A percentile compares a stretch with the other conserved stretches of the same genome.
phyloP scores from a whole-genome alignment of 1,140 invertebrate genomes.

The Meloidogyne hapla region DNA sequence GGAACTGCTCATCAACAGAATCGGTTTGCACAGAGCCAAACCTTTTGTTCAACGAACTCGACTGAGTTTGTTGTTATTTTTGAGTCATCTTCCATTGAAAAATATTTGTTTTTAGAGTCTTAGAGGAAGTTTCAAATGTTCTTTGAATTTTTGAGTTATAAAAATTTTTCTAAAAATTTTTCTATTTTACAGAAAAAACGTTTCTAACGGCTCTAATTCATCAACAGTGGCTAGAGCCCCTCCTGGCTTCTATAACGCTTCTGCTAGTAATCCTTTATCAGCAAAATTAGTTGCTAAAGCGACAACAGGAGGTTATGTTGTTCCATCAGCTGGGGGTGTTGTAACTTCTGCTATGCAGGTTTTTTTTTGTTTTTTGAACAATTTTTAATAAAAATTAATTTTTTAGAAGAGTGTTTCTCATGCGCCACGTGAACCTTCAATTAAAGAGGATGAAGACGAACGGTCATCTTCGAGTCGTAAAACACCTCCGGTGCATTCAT shows the following conservation, averaged over 20 bases:
- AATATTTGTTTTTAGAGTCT: not conserved
- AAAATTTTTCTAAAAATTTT: not conserved
- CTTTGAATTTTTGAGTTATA: too few relatives aligned
- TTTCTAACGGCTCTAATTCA: slow-evolving; percentile 36
- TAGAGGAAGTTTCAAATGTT: too few relatives aligned
- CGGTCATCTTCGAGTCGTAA: slow-evolving; percentile 20
- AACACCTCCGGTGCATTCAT: not conserved
- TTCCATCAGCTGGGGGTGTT: not conserved
- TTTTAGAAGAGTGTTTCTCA: slow-evolving; percentile 58
- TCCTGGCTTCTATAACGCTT: slow-evolving; percentile 14
- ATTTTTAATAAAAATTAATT: not conserved
- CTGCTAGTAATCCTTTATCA: slow-evolving; percentile 33
- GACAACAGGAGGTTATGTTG: slow-evolving; percentile 8
- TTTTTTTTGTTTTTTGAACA: slow-evolving; percentile 5
- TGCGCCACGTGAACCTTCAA: slow-evolving; percentile 59
- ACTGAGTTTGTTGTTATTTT: too few relatives aligned
- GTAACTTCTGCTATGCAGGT: slow-evolving; percentile 41
- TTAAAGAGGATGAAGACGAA: slow-evolving; percentile 63
- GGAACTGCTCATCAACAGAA: slow-evolving; percentile 34
- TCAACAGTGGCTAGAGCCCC: slow-evolving; percentile 33
- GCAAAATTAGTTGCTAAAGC: slow-evolving; percentile 50
- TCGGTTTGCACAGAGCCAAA: slow-evolving; percentile 18
- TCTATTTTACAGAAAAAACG: not conserved
- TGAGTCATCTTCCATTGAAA: not conserved
- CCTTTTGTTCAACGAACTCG: too few relatives aligned